phyloP scores from a whole-genome alignment of 2,113 vertebrate genomes.

The Brachyistius frenatus region DNA sequence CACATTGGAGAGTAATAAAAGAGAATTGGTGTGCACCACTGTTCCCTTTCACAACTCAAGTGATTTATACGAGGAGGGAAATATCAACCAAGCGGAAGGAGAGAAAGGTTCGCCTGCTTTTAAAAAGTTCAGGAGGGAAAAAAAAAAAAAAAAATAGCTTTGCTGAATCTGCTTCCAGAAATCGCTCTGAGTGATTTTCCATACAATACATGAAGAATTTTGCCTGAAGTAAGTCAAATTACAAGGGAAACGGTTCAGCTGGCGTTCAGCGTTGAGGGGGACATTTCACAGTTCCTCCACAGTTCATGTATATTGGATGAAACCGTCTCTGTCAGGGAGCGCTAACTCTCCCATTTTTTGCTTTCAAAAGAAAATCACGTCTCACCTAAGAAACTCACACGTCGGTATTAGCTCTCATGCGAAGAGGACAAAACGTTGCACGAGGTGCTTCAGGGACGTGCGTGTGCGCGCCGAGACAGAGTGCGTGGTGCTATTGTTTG shows the following conservation, averaged over 20 bases:
- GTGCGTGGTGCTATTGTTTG: conserved; percentile 26
- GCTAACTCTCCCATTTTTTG: conserved; percentile 35
- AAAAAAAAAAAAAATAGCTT: not conserved
- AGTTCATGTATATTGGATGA: conserved; percentile 38
- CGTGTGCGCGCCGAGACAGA: conserved; percentile 4
- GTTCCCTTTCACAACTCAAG: conserved; percentile 44
- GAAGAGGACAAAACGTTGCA: conserved; percentile 24
- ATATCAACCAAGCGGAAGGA: conserved; percentile 37
- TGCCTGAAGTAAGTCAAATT: conserved; percentile 49
- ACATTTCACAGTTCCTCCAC: conserved; percentile 20
- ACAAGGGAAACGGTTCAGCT: not conserved
- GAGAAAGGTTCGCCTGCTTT: conserved; percentile 27
- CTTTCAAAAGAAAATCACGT: conserved; percentile 22
- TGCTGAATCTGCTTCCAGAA: conserved; percentile 44
- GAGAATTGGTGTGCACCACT: conserved; percentile 48
- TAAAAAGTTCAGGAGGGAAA: conserved; percentile 29
- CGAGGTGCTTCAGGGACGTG: conserved; percentile 14
- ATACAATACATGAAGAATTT: conserved; percentile 46
- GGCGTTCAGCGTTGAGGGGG: conserved; percentile 6
- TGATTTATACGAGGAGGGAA: conserved; percentile 53
- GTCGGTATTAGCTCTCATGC: not conserved
- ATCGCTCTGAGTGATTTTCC: conserved; percentile 40
- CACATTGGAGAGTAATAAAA: conserved; percentile 42
- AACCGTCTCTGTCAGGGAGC: conserved; percentile 16
- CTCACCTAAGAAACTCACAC: conserved; percentile 8